Base-by-base conservation (phyloP, 2,888 invertebrate genomes). In the Unio pictorum region DNA sequence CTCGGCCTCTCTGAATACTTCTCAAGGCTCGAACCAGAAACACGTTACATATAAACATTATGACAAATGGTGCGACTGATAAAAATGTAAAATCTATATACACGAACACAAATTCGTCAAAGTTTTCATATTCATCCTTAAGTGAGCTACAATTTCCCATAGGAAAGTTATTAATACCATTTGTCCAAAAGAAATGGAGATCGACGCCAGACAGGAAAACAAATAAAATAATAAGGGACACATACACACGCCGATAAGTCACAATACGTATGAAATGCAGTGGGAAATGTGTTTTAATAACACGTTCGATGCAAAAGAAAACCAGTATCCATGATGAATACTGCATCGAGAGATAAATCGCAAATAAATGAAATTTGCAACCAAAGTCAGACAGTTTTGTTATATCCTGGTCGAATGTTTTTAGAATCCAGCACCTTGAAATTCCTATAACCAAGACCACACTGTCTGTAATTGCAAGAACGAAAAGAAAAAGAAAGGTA, bases 271-370 rank as follows among this genome's bases (percentile, higher is more conserved):
- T 67, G 61, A 73, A 77, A 15, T 62, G 64, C 5, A 74, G 58
- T 28, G 76, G 73, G 59, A 76, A 67, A 56, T 78, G 72, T 0
- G 75, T 79, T 67, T 81, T 81, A 0, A 82, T 64, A 55, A 78
- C 64, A n/a, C 81, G 67, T 64, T 80, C 79, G 0, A 75, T 30
- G 7, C 79, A 67, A 7, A 82, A 79, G 8, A 78, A 71, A 5
- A 80, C 81, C 15, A 82, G 69, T 28, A 80, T 78, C 81, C 81
- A 82, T 0, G 81, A 80, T 3, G 81, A 82, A 18, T 75, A 72
- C 55, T 82, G 80, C 78, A 82, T 79, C 1, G 81, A 75, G 20
- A 74, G 67, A 65, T 82, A 82, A 20, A 79, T 79, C 23, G 74
- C 61, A 59, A 82, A 79, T 17, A 74, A 67, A 62, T 75, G 72